Base-by-base conservation (phyloP, 2,888 invertebrate species). In the Mylabris sibirica region DNA sequence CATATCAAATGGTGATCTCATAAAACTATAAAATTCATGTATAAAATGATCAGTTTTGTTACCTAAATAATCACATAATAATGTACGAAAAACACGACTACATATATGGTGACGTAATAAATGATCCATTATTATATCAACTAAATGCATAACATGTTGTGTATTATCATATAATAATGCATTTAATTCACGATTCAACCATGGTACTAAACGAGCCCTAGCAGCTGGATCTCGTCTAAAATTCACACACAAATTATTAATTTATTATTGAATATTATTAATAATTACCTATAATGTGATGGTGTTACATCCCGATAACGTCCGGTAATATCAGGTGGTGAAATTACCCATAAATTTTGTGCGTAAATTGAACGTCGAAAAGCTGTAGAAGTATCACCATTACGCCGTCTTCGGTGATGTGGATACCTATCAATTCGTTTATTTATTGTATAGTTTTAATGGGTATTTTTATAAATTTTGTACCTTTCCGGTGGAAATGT, bases 21-120 rank as follows among this genome's bases (percentile, higher is more conserved):
- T 95, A 85, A 93, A 98, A 82, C 91, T 91, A 77, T 92, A 90
- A 70, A 98, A 89, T 81, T 98, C 97, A 82, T 97, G 96, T 38
- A 95, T 88, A 82, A 98, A 98, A 84, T 97, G 97, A 68, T 91
- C 89, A 0, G 96, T 94, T 74, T 91, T 88, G 0, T 87, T 85
- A 22, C 91, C 90, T 71, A 96, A 87, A 81, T 91, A 93, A 14
- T 91, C 89, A 34, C 87, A 87, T 64, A 96, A 84, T 14, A 90
- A 87, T 57, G 90, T 89, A 49, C 90, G 89, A 84, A 97, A 96
- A 78, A 91, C 90, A 9, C 87, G 81, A 69, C 92, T 90, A 74
- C 87, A 87, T 71, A 93, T 88, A 79, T 93, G 90, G 79, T 90
- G 89, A 72, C 89, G 86, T 8, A 87, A 89, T 22, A 97, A 85